Evolutionary conservation across 2,888 invertebrate genomes (phyloP).

Genomic region (Dolomedes plantarius): DNA sequence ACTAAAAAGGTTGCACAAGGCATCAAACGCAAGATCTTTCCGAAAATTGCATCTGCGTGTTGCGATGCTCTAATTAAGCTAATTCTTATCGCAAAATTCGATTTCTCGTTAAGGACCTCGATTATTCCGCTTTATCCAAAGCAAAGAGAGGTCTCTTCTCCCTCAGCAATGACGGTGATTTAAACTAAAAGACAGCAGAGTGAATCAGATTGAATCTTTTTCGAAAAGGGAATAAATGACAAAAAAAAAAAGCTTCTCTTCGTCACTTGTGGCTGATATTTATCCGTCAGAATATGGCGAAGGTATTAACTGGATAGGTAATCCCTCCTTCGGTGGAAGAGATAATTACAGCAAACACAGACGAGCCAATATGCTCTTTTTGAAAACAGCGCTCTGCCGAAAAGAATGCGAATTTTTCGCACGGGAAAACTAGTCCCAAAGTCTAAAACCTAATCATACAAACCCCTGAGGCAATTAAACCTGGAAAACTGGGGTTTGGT

Average conservation of each 20-base stretch:
- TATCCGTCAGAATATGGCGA: conserved; percentile 66
- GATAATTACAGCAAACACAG: conserved; percentile 69
- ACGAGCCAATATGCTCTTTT: conserved; percentile 23
- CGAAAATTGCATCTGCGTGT: neutral
- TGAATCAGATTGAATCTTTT: neutral
- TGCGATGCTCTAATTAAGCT: conserved; percentile 38
- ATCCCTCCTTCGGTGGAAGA: conserved; percentile 59
- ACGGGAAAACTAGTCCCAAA: conserved; percentile 64
- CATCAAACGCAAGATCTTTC: neutral
- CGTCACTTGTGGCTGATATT: conserved; percentile 66
- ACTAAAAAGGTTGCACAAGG: neutral
- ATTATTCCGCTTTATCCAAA: conserved; percentile 32
- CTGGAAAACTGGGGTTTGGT: conserved; percentile 67
- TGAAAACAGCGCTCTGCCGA: conserved; percentile 40
- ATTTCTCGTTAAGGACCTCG: conserved; percentile 56
- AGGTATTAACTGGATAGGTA: conserved; percentile 64
- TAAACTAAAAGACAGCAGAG: conserved; percentile 10
- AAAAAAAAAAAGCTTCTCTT: neutral
- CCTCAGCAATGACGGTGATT: conserved; percentile 22
- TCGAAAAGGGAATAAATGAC: too few relatives aligned
- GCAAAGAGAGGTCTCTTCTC: neutral
- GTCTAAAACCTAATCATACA: conserved; percentile 71
- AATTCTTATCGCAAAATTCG: conserved; percentile 35
- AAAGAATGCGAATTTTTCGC: conserved; percentile 60
- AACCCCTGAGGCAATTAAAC: conserved; percentile 71